A percentile compares a stretch with the other conserved stretches of the same genome.
These are phyloP conservation scores for Callitettix versicolor DNA, from an alignment of 1,140 invertebrate genomes.

Conservation along the genomic window DNA sequence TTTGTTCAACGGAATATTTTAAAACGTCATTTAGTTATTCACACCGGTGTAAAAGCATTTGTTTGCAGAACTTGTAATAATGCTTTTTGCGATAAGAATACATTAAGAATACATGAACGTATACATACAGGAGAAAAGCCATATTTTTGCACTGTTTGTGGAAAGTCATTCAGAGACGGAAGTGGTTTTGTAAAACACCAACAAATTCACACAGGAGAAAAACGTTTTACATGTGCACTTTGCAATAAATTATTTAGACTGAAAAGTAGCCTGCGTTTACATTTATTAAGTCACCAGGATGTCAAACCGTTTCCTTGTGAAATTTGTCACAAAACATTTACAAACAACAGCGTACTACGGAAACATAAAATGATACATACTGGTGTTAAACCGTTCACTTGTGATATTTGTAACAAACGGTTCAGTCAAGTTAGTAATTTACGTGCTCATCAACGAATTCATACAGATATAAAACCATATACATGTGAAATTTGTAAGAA, in stretches of 20 bases:
- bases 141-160: conserved; percentile 50
- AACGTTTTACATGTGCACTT: conserved; percentile 19
- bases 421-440: conserved; percentile 3
- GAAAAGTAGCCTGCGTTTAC: conserved; percentile 35
- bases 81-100: conserved; percentile 68
- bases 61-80: conserved; percentile 72
- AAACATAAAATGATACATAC: conserved; percentile 42
- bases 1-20: background rate
- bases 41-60: conserved; percentile 47
- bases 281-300: conserved; percentile 4
- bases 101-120: conserved; percentile 62
- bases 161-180: conserved; percentile 5
- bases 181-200: background rate
- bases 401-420: conserved; percentile 39
- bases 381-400: conserved; percentile 42
- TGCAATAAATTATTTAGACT: conserved; percentile 46
- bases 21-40: conserved; percentile 5
- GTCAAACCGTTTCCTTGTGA: conserved; percentile 14
- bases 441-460: conserved; percentile 24
- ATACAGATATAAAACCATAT: conserved; percentile 41
- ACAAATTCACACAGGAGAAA: conserved; percentile 1
- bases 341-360: conserved; percentile 39
- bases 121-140: conserved; percentile 67
- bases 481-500: conserved; percentile 27
- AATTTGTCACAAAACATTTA: conserved; percentile 43